Evolutionary conservation across 2,888 invertebrate genomes (phyloP).

Genomic region (Ptychoptera contaminata): DNA sequence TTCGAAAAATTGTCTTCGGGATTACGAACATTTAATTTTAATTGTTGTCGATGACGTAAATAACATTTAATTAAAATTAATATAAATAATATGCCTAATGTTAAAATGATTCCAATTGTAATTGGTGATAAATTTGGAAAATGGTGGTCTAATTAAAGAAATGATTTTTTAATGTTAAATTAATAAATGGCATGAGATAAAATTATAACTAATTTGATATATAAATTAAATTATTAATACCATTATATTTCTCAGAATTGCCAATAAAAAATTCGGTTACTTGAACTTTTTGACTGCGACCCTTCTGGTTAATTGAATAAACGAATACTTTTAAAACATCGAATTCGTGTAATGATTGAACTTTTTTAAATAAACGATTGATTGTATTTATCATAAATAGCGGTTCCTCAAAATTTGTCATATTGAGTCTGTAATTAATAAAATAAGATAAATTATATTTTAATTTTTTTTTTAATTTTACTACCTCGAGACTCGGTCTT

Average conservation of each 20-base stretch:
- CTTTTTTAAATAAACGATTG: constrained; percentile 3
- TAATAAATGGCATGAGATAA: neutral
- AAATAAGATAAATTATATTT: neutral
- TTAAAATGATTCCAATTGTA: constrained; percentile 2
- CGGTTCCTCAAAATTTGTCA: constrained; percentile 5
- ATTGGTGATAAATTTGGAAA: constrained; percentile 1
- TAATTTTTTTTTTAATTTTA: neutral
- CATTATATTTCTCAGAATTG: constrained; percentile 5
- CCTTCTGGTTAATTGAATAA: constrained; percentile 8
- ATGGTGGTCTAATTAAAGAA: neutral
- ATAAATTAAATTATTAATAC: neutral
- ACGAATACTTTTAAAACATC: constrained; percentile 7
- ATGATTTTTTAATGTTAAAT: neutral
- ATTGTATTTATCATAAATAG: constrained; percentile 6
- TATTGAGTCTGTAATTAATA: constrained; percentile 6
- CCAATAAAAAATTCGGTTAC: constrained; percentile 7
- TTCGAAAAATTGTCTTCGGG: neutral
- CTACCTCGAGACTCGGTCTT: constrained; percentile 6
- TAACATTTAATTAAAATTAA: constrained; percentile 4
- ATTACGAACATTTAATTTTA: no score
- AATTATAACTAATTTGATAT: neutral
- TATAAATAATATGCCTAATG: constrained; percentile 2
- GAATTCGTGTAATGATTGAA: constrained; percentile 5
- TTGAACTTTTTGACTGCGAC: constrained; percentile 6
- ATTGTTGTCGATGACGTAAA: neutral